Base-by-base conservation (phyloP, 2,113 vertebrate genomes). In the Tyrannus savana region DNA sequence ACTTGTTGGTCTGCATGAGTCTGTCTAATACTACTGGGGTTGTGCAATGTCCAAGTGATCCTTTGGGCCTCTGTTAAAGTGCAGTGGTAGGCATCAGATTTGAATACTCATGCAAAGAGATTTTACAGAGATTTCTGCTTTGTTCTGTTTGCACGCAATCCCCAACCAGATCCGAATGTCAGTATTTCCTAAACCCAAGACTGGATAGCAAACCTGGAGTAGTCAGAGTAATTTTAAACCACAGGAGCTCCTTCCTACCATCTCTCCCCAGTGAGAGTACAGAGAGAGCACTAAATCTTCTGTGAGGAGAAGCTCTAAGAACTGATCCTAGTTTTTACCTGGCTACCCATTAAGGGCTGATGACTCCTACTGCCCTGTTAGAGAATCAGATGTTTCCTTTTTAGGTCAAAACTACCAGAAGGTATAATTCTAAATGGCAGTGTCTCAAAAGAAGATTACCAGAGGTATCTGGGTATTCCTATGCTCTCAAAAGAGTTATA, bases 251-350 rank as follows among this genome's bases (percentile, higher is more conserved):
- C 14, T 76, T 71, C 16, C 18, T 78, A 7, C 2, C 15, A 17
- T 28, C 3, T 37, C 14, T 46, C 11, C 4, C 11, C 17, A 31
- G 14, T 0, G 1, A 67, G 30, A 52, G 37, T 9, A 50, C 3
- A 42, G 16, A 42, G 3, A 30, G 16, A 31, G 4, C 8, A 30
- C 14, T 31, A 56, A 25, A 18, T 15, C 13, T 49, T 10, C 31
- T 59, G 15, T 59, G 42, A 58, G 42, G 44, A 78, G 78, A 18
- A 67, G 2, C 12, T 64, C 24, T 27, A 35, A 81, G 19, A 67
- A 31, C 2, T 3, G 4, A 44, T 24, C 31, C 59, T 4, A 37
- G 2, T 12, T 82, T 49, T 53, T 50, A 5, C 24, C 11, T 64
- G 3, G 22, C 8, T 47, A 17, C 10, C 9, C 33, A 1, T 22